These are phyloP conservation scores for Philaethria dido DNA, from an alignment of 2,888 invertebrate genomes.

Conservation along the genomic window DNA sequence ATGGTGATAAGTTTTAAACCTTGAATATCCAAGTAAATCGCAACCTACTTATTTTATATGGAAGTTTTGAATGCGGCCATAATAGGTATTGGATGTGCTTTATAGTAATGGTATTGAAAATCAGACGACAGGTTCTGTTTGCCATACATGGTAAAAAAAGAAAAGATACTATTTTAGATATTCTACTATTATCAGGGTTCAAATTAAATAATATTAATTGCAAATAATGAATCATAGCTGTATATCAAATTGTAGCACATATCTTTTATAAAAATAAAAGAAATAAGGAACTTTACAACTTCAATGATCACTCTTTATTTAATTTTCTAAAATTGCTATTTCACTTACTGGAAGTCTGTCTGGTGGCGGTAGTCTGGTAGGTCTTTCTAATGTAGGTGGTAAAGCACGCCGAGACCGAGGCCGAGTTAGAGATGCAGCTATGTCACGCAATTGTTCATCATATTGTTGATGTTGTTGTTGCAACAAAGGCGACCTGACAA, in stretches of 20 bases:
- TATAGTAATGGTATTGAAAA: conserved; percentile 14
- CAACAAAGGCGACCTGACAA: conserved; percentile 70
- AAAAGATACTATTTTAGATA: not conserved
- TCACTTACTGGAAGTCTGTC: conserved; percentile 68
- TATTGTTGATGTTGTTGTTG: conserved; percentile 79
- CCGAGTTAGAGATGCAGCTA: conserved; percentile 91
- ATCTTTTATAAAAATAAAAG: too few species aligned
- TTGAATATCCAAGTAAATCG: conserved; percentile 22
- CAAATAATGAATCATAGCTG: too few species aligned
- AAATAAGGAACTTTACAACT: too few species aligned
- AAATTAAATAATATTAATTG: too few species aligned
- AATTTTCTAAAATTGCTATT: too few species aligned
- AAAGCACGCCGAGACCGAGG: conserved; percentile 84
- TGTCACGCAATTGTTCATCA: conserved; percentile 91
- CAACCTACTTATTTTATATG: conserved; percentile 27
- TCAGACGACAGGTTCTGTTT: not conserved
- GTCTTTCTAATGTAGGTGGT: conserved; percentile 82
- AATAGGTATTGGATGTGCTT: conserved; percentile 11
- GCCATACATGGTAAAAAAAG: not conserved
- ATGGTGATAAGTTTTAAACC: conserved; percentile 17
- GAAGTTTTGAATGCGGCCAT: conserved; percentile 22
- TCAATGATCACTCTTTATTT: too few species aligned
- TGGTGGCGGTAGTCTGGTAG: conserved; percentile 78
- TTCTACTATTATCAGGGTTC: not conserved
- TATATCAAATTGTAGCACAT: not conserved